Percentiles rank a stretch among this genome's conserved stretches.
Conservation (phyloP, 2,113 vertebrate genomes). For the Silurus asotus region DNA sequence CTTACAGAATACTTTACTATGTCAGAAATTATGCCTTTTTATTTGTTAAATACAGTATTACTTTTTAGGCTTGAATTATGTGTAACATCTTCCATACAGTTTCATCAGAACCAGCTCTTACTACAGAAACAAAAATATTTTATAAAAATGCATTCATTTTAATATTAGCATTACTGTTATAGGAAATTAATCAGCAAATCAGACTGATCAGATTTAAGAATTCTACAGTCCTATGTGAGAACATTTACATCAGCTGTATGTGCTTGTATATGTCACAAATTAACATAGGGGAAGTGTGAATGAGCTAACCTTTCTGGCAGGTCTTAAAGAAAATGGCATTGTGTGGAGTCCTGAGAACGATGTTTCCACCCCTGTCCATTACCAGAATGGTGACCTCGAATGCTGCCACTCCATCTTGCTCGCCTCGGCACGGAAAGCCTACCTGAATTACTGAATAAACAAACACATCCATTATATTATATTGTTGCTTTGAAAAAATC, state of each 20-base stretch:
- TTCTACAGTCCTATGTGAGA: background rate
- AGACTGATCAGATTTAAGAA: background rate
- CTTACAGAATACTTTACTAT: background rate
- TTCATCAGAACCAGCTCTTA: background rate
- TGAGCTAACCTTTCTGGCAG: constrained; percentile 84
- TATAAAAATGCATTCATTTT: background rate
- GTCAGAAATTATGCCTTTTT: background rate
- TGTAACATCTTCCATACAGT: background rate
- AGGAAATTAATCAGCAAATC: background rate
- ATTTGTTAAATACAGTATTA: background rate
- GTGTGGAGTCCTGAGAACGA: constrained; percentile 84
- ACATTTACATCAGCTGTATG: background rate
- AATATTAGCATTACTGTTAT: background rate
- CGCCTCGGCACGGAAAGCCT: constrained; percentile 86
- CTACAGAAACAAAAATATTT: background rate
- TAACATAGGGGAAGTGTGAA: too few relatives aligned
- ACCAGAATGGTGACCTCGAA: constrained; percentile 86
- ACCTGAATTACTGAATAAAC: constrained; percentile 79
- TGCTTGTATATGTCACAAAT: background rate
- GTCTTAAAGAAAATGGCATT: constrained; percentile 92
- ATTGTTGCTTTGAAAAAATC: background rate
- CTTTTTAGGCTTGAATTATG: background rate
- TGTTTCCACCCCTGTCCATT: constrained; percentile 84
- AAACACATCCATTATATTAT: background rate
- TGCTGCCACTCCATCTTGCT: constrained; percentile 86